Percentiles rank a stretch among this genome's conserved stretches.
phyloP scores from a whole-genome alignment of 2,113 vertebrate genomes.

The Cheirogaleus medius region DNA sequence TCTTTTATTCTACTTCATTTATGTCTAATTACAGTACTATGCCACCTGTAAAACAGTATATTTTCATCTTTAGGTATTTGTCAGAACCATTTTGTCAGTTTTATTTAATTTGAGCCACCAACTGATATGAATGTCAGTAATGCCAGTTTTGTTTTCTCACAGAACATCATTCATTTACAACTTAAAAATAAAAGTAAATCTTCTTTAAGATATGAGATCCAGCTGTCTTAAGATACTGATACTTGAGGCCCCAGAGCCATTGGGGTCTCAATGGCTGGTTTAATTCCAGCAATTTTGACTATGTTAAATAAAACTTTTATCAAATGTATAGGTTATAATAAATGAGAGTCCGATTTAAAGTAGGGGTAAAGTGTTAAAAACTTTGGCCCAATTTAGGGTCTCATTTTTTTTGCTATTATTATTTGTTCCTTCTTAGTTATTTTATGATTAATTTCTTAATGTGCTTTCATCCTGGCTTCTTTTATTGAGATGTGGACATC shows the following conservation, averaged over 20 bases:
- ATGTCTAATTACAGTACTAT: not conserved
- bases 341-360: slow-evolving; percentile 12
- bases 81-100: slow-evolving; percentile 18
- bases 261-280: too few relatives aligned
- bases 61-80: slow-evolving; percentile 55
- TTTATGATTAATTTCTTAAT: slow-evolving; percentile 15
- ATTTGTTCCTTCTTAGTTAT: not conserved
- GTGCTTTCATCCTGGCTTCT: not conserved
- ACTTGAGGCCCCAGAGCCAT: not conserved
- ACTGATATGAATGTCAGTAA: not conserved
- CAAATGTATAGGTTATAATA: not conserved
- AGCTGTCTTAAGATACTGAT: slow-evolving; percentile 7
- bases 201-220: not conserved
- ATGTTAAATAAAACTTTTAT: not conserved
- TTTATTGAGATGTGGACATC: not conserved
- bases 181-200: slow-evolving; percentile 31
- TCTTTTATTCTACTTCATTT: not conserved
- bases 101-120: slow-evolving; percentile 21
- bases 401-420: not conserved
- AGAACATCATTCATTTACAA: not conserved
- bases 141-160: not conserved
- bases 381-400: not conserved
- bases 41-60: not conserved
- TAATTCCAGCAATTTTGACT: slow-evolving; percentile 18
- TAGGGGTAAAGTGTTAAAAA: not conserved